Evolutionary conservation across 2,797 vertebrate genomes (phyloP).

Genomic region (Helicolenus hilgendorfi): DNA sequence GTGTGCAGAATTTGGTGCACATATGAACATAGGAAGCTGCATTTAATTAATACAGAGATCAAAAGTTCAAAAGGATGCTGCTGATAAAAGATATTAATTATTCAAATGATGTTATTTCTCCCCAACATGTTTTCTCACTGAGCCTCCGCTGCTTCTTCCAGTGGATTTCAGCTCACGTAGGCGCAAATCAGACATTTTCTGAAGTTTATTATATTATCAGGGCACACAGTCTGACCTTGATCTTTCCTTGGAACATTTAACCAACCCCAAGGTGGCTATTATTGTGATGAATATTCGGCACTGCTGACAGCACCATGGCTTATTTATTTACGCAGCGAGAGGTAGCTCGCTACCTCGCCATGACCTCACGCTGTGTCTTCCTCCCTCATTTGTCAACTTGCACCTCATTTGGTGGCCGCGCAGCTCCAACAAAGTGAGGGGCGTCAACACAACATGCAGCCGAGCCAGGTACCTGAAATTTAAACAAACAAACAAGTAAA

Average conservation of each 20-base stretch:
- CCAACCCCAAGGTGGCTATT: constrained; percentile 92
- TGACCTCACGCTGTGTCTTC: constrained; percentile 85
- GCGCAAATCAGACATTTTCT: constrained; percentile 83
- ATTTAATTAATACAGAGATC: constrained; percentile 6
- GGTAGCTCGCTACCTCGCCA: constrained; percentile 82
- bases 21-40: background rate
- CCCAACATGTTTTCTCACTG: constrained; percentile 42
- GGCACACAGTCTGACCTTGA: constrained; percentile 89
- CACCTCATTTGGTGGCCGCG: constrained; percentile 77
- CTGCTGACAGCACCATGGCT: constrained; percentile 82
- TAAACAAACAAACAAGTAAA: constrained; percentile 53
- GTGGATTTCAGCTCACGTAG: constrained; percentile 75
- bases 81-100: constrained; percentile 61
- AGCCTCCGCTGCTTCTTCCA: constrained; percentile 49
- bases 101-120: constrained; percentile 72
- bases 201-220: constrained; percentile 89
- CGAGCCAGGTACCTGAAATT: constrained; percentile 34
- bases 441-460: constrained; percentile 48
- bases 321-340: constrained; percentile 90
- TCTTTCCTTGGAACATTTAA: constrained; percentile 92
- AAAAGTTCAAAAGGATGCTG: constrained; percentile 63
- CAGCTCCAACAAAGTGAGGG: constrained; percentile 51
- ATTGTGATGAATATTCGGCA: constrained; percentile 89
- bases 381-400: constrained; percentile 87
- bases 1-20: background rate